Base-by-base conservation (phyloP, 2,888 invertebrate genomes). In the Charanyca ferruginea region DNA sequence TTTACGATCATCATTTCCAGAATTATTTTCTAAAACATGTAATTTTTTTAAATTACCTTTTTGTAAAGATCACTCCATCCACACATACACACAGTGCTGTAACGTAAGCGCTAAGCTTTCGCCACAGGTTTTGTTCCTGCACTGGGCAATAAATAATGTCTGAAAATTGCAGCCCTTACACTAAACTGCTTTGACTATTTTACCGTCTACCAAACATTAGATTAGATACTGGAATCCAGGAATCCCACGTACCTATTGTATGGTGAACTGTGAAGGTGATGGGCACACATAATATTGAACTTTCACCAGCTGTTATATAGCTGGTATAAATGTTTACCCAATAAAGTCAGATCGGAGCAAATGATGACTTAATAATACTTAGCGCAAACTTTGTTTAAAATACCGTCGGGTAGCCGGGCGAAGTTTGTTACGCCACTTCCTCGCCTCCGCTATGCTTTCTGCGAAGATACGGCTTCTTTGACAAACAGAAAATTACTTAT, bases 311-410 rank as follows among this genome's bases (percentile, higher is more conserved):
- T 35, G 18, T 8, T 16, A 18, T 11, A 44, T 49, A 32, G 16
- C 38, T 38, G 16, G 11, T 35, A 35, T 25, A 45, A 38, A 35
- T 62, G 72, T 69, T 35, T 41, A 41, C 45, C 18, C n/a, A 55
- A 66, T 65, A 42, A 55, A 73, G 22, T 42, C 22, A 42, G 41
- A 69, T 65, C 54, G 20, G 11, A 65, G 41, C 25, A 16, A 66
- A 70, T 55, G 13, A 66, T 53, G 66, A 48, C 66, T 66, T 73
- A 57, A 66, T 57, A 57, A 66, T 73, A 73, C 58, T 66, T 71
- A 66, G n/a, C 53, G 23, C 38, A 44, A 73, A 71, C 52, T 71
- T 73, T 28, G 66, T 32, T 53, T 38, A 49, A 41, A 57, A 54
- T 20, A 28, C 42, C 52, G 51, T 41, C 47, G 51, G 53, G 22